These are phyloP conservation scores for Mesorhabditis belari DNA, from an alignment of 2,888 invertebrate genomes.

Conservation along the genomic window DNA sequence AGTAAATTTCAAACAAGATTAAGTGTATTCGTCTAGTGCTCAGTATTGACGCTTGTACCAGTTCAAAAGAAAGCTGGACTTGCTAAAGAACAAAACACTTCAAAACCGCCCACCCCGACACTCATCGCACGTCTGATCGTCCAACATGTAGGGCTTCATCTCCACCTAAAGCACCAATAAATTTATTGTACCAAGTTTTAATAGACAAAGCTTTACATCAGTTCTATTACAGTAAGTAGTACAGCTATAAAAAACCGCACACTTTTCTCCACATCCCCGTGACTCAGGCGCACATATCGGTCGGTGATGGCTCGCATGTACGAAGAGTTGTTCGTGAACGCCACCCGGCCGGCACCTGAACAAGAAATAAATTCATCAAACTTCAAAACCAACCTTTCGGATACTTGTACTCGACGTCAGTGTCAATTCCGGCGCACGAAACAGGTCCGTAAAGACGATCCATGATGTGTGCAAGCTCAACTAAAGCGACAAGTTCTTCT, in stretches of 20 bases:
- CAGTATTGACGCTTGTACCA: no score
- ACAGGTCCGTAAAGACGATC: conserved; percentile 96
- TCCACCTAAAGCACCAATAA: conserved; percentile 61
- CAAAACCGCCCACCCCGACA: conserved; percentile 95
- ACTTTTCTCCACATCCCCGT: conserved; percentile 55
- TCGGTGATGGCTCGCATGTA: conserved; percentile 98
- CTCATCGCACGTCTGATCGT: conserved; percentile 99
- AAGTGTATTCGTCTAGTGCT: no score
- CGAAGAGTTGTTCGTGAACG: conserved; percentile 96
- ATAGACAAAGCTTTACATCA: neutral
- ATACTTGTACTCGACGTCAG: conserved; percentile 96
- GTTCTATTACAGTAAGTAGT: neutral
- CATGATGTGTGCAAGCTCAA: conserved; percentile 98
- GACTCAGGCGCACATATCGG: conserved; percentile 92
- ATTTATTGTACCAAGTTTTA: neutral
- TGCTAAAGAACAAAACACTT: no score
- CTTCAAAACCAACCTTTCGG: conserved; percentile 72
- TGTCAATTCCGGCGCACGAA: conserved; percentile 98
- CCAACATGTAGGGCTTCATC: conserved; percentile 96
- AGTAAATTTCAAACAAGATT: no score
- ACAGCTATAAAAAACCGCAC: conserved; percentile 4
- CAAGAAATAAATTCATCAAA: neutral
- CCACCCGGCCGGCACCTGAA: conserved; percentile 85
- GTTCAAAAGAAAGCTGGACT: no score
- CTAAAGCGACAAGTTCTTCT: conserved; percentile 57